phyloP scores from a whole-genome alignment of 23 tunicate genomes.

The Phallusia fumigata region DNA sequence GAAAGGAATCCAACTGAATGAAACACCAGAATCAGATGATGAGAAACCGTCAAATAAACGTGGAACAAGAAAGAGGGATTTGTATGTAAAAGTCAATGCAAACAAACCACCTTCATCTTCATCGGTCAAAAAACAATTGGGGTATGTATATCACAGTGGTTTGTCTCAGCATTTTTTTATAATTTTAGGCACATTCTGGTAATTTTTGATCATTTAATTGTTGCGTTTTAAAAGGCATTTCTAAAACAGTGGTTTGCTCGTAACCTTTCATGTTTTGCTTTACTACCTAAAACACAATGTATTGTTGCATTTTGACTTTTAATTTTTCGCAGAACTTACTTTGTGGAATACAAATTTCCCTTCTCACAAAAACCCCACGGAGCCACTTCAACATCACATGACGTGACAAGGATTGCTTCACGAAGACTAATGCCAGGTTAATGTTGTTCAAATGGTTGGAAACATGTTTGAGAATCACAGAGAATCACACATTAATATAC shows the following conservation, averaged over 20 bases:
- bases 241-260: too few species aligned
- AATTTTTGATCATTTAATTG: too few species aligned
- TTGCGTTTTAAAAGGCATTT: too few species aligned
- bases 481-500: too few species aligned
- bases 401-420: conserved; percentile 73
- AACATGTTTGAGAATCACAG: too few species aligned
- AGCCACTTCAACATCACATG: conserved; percentile 55
- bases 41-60: not conserved
- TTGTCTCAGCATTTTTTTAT: too few species aligned
- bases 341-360: conserved; percentile 84
- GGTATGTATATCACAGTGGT: not conserved
- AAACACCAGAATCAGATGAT: not conserved
- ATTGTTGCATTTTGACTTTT: not conserved
- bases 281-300: too few species aligned
- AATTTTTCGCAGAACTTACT: conserved; percentile 56
- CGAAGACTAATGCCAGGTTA: conserved; percentile 40
- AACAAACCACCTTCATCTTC: conserved; percentile 1
- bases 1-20: not conserved
- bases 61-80: not conserved
- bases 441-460: too few species aligned
- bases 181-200: too few species aligned
- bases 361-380: conserved; percentile 12
- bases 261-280: too few species aligned
- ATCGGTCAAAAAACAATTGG: not conserved
- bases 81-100: not conserved